Base-by-base conservation (phyloP, 2,797 vertebrate genomes). In the Pelodytes ibericus region DNA sequence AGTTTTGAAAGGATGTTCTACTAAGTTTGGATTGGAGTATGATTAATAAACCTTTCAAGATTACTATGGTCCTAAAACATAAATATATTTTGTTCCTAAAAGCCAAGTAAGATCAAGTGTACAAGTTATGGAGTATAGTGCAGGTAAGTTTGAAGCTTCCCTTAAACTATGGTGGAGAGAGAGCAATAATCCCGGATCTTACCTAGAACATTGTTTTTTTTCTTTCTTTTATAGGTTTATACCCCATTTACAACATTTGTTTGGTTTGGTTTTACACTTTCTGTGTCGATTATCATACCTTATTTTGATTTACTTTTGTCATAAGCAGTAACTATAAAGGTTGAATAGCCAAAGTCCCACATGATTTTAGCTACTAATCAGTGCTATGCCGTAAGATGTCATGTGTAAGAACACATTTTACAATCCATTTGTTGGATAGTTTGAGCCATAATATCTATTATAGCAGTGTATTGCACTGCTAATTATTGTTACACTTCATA, bases 401-500 rank as follows among this genome's bases (percentile, higher is more conserved):
- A 15, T 49, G 20, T n/a, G 41, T 44, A 44, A 20, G 6, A 39
- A 63, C 31, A 44, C 33, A 26, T 36, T 75, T 75, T 68, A 68
- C 41, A 60, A 16, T 44, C 20, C 20, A 25, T 66, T 66, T 57
- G 33, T 63, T 59, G 39, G 18, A 47, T 29, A n/a, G 41, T 27
- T 68, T 56, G 16, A 67, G 26, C 10, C 36, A 59, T 67, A 49
- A 59, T 31, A 39, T n/a, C 44, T 49, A 31, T 68, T 75, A 47
- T 75, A 75, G 58, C n/a, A 29, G 31, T 53, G 58, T 41, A 53
- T 75, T 61, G 67, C 60, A 61, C 33, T 58, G 68, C 56, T 66
- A 69, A 75, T 75, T 24, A 75, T 60, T 75, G 74, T 69, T 69
- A 36, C 24, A 31, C 24, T 31, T 62, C 57, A 69, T 69, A 62